Evolutionary conservation across 1,140 invertebrate species (phyloP), one percentile per base, ranked within the genome.

Genomic region (Potamilus streckersoni): DNA sequence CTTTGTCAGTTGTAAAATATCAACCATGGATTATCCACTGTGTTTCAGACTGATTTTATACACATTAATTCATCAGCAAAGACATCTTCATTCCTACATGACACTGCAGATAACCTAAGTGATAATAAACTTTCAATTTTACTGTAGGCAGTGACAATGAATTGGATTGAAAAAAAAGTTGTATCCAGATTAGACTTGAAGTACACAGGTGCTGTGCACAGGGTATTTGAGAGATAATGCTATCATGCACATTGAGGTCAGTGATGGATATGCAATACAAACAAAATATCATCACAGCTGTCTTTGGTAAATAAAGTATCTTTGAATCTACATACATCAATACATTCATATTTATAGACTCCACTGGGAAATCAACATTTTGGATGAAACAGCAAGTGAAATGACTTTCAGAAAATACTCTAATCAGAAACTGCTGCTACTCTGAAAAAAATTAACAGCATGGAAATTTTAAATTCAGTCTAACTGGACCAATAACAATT

Each of bases 1-100:
- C 60, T 27, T 49, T 60, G 4, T 73, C 72, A 65, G 49, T 73
- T 19, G 6, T 73, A 56, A 72, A 63, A 62, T 62, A 72, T 16
- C 2, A 11, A 72, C 71, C 19, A 64, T 23, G 12, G 71, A 73
- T 5, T 56, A 66, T 49, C 55, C 72, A 17, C 66, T 67, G 23
- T 73, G 72, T 60, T 73, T 73, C 59, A 65, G 63, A 23, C 63
- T 63, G 4, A 67, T 17, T 66, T 73, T 31, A 57, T 73, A 2
- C 63, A 67, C 55, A 56, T 19, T 3, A 67, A 6, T 59, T 73
- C 62, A 31, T 58, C 65, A 5, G 60, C 63, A 56, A 73, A 64
- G 56, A 56, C 62, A 4, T 73, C 64, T 2, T 49, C 72, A 5
- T 73, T 73, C 27, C 23, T 73, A 0, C 62, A 73, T 59, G 55